phyloP scores from a whole-genome alignment of 2,797 vertebrate genomes.

The Liasis olivaceus region DNA sequence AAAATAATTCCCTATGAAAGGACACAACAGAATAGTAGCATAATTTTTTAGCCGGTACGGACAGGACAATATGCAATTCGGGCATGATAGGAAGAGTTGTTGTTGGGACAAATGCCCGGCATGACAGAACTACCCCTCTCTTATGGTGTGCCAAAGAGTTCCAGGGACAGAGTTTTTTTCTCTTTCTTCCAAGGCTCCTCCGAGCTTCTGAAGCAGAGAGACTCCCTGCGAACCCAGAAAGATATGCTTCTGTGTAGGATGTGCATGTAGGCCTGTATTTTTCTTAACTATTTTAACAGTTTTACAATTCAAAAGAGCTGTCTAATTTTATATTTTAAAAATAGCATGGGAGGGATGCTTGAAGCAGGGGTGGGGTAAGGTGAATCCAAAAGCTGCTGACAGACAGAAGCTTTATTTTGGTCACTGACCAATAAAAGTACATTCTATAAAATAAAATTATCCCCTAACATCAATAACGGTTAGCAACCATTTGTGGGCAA shows the following conservation, averaged over 20 bases:
- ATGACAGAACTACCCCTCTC: neutral
- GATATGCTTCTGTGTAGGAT: neutral
- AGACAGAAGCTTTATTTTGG: too few relatives aligned
- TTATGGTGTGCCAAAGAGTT: neutral
- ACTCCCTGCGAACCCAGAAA: neutral
- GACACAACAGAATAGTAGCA: too few relatives aligned
- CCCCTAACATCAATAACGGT: too few relatives aligned
- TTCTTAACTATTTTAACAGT: neutral
- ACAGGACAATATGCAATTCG: neutral
- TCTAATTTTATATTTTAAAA: neutral
- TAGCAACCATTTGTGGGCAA: too few relatives aligned
- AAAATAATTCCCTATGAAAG: neutral
- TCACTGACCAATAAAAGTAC: too few relatives aligned
- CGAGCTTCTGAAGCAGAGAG: neutral
- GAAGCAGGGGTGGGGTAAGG: neutral
- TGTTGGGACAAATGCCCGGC: neutral
- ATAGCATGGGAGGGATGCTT: neutral
- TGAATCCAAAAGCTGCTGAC: neutral
- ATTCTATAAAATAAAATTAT: too few relatives aligned
- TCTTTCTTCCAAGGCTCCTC: neutral
- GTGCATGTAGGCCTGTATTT: neutral
- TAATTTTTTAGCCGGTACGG: neutral
- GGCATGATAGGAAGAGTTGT: neutral
- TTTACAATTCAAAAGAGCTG: neutral
- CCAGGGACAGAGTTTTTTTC: neutral